Evolutionary conservation across 2,113 vertebrate genomes (phyloP).

Genomic region (Psephotus haematonotus): DNA sequence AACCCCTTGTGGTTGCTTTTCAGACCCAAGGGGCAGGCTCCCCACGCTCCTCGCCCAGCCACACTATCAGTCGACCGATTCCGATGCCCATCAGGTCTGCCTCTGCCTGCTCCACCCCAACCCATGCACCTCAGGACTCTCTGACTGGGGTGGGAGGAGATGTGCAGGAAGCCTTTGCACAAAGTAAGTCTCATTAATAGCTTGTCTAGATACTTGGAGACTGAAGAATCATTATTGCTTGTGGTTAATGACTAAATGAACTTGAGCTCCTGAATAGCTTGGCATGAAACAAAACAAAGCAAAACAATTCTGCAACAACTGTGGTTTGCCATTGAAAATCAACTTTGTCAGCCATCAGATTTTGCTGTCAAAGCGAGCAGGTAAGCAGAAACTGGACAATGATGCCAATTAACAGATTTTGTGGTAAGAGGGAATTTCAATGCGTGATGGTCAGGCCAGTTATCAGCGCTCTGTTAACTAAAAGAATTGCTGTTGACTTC

Average conservation of each 20-base stretch:
- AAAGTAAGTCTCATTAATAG: slow-evolving; percentile 79
- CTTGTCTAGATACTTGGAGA: neutral
- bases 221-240: neutral
- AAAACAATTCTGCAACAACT: neutral
- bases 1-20: slow-evolving; percentile 59
- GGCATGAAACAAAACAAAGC: neutral
- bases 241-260: neutral
- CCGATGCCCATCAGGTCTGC: slow-evolving; percentile 92
- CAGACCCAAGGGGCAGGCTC: slow-evolving; percentile 95
- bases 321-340: neutral
- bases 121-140: slow-evolving; percentile 95
- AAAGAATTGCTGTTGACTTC: neutral
- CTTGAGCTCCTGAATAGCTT: neutral
- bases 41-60: slow-evolving; percentile 93
- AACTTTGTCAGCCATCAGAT: neutral
- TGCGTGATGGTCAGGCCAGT: neutral
- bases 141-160: slow-evolving; percentile 97
- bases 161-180: slow-evolving; percentile 96
- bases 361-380: neutral
- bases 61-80: slow-evolving; percentile 91
- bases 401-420: neutral
- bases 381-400: neutral
- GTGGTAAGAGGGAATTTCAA: neutral
- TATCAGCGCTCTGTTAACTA: neutral
- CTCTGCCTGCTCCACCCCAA: slow-evolving; percentile 90